Percentiles rank a stretch among this genome's conserved stretches.
These are phyloP conservation scores for Cylloceria caligata DNA, from an alignment of 2,888 invertebrate species.

Conservation along the genomic window DNA sequence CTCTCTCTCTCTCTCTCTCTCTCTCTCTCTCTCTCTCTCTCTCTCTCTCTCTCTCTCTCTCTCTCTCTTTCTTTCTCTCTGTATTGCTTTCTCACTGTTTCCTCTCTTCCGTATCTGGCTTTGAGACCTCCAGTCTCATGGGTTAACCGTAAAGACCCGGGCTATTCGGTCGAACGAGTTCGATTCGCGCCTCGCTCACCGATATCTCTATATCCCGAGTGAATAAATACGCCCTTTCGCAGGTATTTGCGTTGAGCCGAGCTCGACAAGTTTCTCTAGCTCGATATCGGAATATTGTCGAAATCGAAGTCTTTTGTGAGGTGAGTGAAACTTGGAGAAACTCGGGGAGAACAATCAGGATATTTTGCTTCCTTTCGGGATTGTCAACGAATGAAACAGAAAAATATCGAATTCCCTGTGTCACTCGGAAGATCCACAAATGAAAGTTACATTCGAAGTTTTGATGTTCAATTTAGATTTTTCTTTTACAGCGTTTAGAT, in stretches of 20 bases:
- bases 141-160: constrained; percentile 57
- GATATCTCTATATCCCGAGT: constrained; percentile 40
- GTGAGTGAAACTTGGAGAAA: neutral
- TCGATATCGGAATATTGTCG: constrained; percentile 50
- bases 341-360: constrained; percentile 10
- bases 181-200: constrained; percentile 49
- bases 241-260: neutral
- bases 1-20: too few species aligned
- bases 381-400: neutral
- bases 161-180: constrained; percentile 40
- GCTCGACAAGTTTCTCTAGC: constrained; percentile 13
- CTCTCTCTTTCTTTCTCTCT: too few species aligned
- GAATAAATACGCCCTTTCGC: constrained; percentile 53
- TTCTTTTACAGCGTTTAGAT: too few species aligned
- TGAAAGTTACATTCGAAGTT: too few species aligned
- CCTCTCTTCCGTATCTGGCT: constrained; percentile 24
- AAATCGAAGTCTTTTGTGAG: constrained; percentile 28
- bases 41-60: too few species aligned
- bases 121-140: constrained; percentile 38
- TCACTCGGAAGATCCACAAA: too few species aligned
- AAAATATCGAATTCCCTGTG: neutral
- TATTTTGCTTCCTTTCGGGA: neutral
- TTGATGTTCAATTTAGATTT: too few species aligned
- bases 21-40: too few species aligned
- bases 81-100: neutral